Percentiles rank a stretch among this genome's conserved stretches.
phyloP scores from a whole-genome alignment of 2,888 invertebrate species.

The Himalopsyche kuldschensis region DNA sequence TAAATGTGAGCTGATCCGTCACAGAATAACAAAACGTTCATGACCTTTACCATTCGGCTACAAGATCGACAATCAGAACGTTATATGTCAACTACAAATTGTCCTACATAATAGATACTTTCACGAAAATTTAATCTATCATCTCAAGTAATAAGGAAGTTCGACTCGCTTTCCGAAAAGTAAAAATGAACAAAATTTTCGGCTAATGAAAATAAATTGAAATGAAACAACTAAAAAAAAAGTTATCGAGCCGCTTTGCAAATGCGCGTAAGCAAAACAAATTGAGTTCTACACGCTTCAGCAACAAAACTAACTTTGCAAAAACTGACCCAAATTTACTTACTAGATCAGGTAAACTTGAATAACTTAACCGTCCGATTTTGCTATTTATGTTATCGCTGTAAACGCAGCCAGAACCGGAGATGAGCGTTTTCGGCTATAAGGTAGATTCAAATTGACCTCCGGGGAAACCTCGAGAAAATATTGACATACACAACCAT shows the following conservation, averaged over 20 bases:
- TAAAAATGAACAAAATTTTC: not conserved
- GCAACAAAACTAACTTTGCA: not conserved
- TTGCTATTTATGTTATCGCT: not conserved
- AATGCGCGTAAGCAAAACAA: not conserved
- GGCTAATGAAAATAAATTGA: not conserved
- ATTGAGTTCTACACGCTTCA: not conserved
- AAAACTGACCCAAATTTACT: not conserved
- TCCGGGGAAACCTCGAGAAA: no score
- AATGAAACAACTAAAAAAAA: not conserved
- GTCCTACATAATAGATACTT: no score
- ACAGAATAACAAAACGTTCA: no score
- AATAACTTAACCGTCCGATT: not conserved
- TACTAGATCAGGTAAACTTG: not conserved
- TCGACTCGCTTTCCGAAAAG: not conserved
- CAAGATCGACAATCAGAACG: no score
- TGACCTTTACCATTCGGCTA: no score
- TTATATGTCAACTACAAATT: no score
- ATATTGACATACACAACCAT: no score
- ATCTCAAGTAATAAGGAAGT: not conserved
- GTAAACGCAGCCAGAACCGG: no score
- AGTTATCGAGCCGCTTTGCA: not conserved
- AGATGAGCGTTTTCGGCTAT: no score
- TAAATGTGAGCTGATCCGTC: no score
- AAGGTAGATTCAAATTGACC: no score
- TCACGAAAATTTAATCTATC: no score